A percentile compares a stretch with the other conserved stretches of the same genome.
These are phyloP conservation scores for Lycophotia porphyrea DNA, from an alignment of 2,888 invertebrate species.

Conservation along the genomic window DNA sequence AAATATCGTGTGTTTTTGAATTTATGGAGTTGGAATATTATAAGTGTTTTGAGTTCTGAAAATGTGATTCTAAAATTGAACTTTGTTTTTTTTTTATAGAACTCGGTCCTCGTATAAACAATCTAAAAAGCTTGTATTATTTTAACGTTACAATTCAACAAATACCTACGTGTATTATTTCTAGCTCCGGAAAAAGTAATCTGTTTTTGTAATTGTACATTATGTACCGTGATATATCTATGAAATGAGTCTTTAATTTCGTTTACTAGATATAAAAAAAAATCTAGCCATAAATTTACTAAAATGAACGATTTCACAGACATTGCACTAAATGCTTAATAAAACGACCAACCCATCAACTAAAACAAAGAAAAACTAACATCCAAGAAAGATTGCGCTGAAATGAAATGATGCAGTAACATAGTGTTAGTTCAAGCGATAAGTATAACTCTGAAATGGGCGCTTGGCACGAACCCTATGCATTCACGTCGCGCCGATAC, in stretches of 20 bases:
- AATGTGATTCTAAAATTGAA: not conserved
- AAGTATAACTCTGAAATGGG: slow-evolving; percentile 36
- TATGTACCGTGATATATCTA: not conserved
- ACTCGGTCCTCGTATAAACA: no score
- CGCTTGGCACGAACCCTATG: slow-evolving; percentile 52
- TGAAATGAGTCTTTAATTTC: not conserved
- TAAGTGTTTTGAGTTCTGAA: not conserved
- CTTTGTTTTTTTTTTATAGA: not conserved
- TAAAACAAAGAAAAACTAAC: slow-evolving; percentile 22
- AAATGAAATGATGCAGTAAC: slow-evolving; percentile 41
- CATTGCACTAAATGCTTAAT: not conserved
- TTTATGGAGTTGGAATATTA: not conserved
- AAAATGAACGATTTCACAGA: no score
- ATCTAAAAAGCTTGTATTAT: not conserved
- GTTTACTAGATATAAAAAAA: no score
- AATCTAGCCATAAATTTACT: no score
- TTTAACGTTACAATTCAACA: not conserved
- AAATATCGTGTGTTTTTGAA: not conserved
- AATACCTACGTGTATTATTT: not conserved
- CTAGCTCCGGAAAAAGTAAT: not conserved
- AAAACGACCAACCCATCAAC: not conserved
- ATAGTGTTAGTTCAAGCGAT: slow-evolving; percentile 25
- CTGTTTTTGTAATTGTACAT: no score
- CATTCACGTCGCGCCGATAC: slow-evolving; percentile 47
- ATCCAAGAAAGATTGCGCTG: slow-evolving; percentile 6